Conservation (phyloP, 2,888 invertebrate species). For the Agriopis marginaria region DNA sequence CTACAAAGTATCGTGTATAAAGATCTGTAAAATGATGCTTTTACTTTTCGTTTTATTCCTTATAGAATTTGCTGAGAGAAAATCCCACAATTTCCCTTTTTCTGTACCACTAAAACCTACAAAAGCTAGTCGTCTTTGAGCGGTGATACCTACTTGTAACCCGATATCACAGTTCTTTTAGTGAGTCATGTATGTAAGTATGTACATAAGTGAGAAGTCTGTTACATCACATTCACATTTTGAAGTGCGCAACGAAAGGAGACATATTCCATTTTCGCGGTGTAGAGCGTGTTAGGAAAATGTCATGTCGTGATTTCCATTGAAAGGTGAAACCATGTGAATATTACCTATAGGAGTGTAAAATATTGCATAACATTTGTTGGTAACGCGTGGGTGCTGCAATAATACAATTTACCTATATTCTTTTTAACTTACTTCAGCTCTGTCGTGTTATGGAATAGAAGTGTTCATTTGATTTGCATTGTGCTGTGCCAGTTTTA, state of each 20-base stretch:
- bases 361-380: neutral
- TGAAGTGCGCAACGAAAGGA: slow-evolving; percentile 3
- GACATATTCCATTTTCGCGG: slow-evolving; percentile 7
- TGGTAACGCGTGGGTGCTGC: neutral
- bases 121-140: neutral
- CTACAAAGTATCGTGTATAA: neutral
- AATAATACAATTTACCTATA: neutral
- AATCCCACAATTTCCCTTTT: neutral
- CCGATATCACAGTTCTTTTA: neutral
- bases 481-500: neutral
- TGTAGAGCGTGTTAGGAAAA: neutral
- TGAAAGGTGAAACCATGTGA: neutral
- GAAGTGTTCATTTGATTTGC: neutral
- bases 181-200: neutral
- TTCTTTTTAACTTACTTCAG: neutral
- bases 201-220: neutral
- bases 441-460: neutral
- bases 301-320: neutral
- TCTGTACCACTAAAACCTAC: neutral
- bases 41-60: neutral
- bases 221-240: slow-evolving; percentile 1
- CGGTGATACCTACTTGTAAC: neutral
- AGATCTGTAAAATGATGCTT: neutral
- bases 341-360: neutral
- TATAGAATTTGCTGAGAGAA: neutral